phyloP scores from a whole-genome alignment of 2,797 vertebrate species.

The Podarcis lilfordi region DNA sequence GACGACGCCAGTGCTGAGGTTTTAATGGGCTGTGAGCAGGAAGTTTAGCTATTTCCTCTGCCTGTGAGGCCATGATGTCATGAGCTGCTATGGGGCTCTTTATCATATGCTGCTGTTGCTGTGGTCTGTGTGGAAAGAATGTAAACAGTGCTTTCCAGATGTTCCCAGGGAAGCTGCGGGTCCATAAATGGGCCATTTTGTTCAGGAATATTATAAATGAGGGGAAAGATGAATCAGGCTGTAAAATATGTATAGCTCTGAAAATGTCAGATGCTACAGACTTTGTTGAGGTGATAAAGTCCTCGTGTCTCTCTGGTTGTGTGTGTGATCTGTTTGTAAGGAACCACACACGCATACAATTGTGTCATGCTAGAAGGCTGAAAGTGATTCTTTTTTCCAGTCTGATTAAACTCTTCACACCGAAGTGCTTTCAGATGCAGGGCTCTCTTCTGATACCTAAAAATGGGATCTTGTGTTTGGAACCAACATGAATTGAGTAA shows the following conservation, averaged over 20 bases:
- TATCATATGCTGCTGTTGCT: conserved; percentile 52
- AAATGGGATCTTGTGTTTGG: not conserved
- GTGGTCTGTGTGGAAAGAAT: conserved; percentile 54
- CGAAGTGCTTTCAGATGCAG: not conserved
- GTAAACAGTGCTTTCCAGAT: conserved; percentile 59
- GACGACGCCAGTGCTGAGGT: conserved; percentile 45
- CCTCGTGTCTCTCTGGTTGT: not conserved
- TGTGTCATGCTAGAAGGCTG: not conserved
- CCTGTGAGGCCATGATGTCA: conserved; percentile 70
- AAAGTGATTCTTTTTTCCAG: not conserved
- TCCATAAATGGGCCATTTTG: conserved; percentile 54
- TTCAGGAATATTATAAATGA: conserved; percentile 41
- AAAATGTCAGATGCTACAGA: not conserved
- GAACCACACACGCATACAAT: not conserved
- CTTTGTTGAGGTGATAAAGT: not conserved
- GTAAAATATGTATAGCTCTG: conserved; percentile 7
- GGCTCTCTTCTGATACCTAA: not conserved
- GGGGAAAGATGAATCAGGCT: not conserved
- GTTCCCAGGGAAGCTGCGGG: conserved; percentile 59
- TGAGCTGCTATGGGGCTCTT: conserved; percentile 58
- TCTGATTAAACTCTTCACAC: not conserved
- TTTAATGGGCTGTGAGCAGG: conserved; percentile 58
- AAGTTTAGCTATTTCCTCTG: conserved; percentile 71
- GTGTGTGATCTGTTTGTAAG: not conserved
- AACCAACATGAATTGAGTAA: not conserved